Conservation (phyloP, 2,888 invertebrate species). For the Atrina japonica region DNA sequence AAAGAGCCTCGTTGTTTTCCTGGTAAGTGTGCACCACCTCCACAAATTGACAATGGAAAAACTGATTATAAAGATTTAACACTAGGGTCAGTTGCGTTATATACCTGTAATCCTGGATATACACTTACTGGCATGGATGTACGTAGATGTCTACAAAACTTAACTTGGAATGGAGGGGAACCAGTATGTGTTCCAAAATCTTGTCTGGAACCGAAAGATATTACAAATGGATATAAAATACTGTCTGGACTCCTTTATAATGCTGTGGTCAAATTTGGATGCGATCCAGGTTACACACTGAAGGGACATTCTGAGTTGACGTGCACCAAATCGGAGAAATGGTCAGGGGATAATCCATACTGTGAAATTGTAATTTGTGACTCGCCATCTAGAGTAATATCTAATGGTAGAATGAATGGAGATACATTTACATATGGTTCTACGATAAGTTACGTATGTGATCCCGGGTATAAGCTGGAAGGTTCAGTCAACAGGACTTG, state of each 20-base stretch:
- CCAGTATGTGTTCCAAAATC: slow-evolving; percentile 59
- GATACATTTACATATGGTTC: slow-evolving; percentile 62
- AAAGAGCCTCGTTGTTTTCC: slow-evolving; percentile 54
- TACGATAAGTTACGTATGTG: slow-evolving; percentile 69
- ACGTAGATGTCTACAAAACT: slow-evolving; percentile 64
- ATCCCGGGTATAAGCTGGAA: slow-evolving; percentile 65
- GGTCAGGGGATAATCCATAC: slow-evolving; percentile 59
- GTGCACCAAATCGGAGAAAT: slow-evolving; percentile 58
- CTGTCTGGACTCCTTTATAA: slow-evolving; percentile 45
- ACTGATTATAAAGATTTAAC: slow-evolving; percentile 72
- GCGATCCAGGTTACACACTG: slow-evolving; percentile 60
- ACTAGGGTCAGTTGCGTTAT: slow-evolving; percentile 60
- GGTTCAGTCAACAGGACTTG: slow-evolving; percentile 66
- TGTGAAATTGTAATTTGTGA: slow-evolving; percentile 64
- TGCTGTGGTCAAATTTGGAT: slow-evolving; percentile 50
- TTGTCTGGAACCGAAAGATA: slow-evolving; percentile 54
- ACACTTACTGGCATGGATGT: slow-evolving; percentile 62
- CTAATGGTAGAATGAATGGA: slow-evolving; percentile 60
- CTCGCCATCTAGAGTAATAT: slow-evolving; percentile 55
- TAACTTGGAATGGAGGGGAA: slow-evolving; percentile 62
- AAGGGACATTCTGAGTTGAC: slow-evolving; percentile 46
- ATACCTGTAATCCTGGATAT: slow-evolving; percentile 74
- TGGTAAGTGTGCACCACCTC: slow-evolving; percentile 55
- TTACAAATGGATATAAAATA: slow-evolving; percentile 56
- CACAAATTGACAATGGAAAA: slow-evolving; percentile 80